A percentile compares a stretch with the other conserved stretches of the same genome.
Evolutionary conservation across 2,888 invertebrate species (phyloP).

Genomic region (Melieria crassipennis): DNA sequence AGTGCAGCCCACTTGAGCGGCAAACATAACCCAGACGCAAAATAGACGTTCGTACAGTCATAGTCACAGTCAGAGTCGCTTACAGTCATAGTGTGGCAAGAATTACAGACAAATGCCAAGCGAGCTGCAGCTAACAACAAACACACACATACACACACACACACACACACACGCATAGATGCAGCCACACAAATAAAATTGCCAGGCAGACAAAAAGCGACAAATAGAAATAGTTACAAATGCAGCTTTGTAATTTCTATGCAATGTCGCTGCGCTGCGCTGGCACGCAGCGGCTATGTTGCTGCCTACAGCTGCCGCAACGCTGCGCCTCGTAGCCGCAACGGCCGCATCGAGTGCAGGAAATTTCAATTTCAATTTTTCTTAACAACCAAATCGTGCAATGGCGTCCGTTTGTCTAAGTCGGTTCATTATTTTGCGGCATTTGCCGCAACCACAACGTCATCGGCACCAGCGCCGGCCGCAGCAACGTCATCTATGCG

Average conservation of each 20-base stretch:
- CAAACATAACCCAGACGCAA: not conserved
- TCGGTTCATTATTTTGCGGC: slow-evolving; percentile 46
- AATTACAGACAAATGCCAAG: not conserved
- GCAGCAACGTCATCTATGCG: slow-evolving; percentile 3
- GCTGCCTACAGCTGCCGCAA: not conserved
- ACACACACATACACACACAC: slow-evolving; percentile 9
- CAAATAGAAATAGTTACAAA: not conserved
- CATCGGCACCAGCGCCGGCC: slow-evolving; percentile 33
- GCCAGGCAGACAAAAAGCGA: not conserved
- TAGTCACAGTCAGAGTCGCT: too few relatives aligned
- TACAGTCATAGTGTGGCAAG: not conserved
- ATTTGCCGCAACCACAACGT: slow-evolving; percentile 47
- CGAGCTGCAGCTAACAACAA: not conserved
- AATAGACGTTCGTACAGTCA: not conserved
- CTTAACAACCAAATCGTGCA: slow-evolving; percentile 62
- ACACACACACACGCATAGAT: not conserved
- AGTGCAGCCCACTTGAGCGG: slow-evolving; percentile 4
- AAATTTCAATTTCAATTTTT: slow-evolving; percentile 40
- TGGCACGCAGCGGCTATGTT: not conserved
- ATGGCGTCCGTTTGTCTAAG: slow-evolving; percentile 64
- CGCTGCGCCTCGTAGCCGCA: not conserved
- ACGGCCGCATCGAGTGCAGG: slow-evolving; percentile 22
- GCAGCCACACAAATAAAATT: not conserved
- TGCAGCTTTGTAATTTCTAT: not conserved
- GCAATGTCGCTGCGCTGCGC: not conserved